Evolutionary conservation across 2,113 vertebrate genomes (phyloP).

Genomic region (Silurus glanis): DNA sequence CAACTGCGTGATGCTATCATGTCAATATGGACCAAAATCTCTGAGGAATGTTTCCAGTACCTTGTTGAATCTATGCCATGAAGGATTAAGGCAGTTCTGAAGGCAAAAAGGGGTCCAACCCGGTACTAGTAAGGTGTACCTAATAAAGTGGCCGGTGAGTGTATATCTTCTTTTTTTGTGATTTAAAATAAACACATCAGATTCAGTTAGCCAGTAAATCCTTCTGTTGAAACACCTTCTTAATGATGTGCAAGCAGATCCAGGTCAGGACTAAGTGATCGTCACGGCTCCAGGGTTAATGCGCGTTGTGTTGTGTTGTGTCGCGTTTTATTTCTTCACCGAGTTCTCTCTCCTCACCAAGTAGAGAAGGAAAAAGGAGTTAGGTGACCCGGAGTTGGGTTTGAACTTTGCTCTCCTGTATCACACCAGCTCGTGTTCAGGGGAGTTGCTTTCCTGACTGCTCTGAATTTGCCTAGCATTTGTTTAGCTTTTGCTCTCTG

Average conservation of each 20-base stretch:
- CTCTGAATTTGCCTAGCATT: constrained; percentile 48
- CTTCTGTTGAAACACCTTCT: not conserved
- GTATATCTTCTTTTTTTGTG: not conserved
- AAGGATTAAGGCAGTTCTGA: no score
- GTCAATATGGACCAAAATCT: no score
- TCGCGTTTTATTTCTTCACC: not conserved
- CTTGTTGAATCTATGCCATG: no score
- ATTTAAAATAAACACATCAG: not conserved
- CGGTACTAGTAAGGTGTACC: no score
- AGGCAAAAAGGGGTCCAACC: no score
- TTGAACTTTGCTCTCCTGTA: constrained; percentile 42
- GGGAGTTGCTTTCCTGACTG: constrained; percentile 27
- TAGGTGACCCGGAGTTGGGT: not conserved
- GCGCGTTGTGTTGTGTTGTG: not conserved
- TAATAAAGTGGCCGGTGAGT: no score
- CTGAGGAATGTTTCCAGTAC: no score
- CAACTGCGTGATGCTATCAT: no score
- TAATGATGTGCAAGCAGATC: no score
- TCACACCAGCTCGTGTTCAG: constrained; percentile 7
- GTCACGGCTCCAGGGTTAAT: not conserved
- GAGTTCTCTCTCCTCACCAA: not conserved
- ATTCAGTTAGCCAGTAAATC: not conserved
- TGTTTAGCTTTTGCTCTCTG: constrained; percentile 17
- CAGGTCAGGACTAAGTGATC: not conserved
- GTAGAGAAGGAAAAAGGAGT: constrained; percentile 28